Conservation (phyloP, 2,888 invertebrate species). For the Coelinius sp. region DNA sequence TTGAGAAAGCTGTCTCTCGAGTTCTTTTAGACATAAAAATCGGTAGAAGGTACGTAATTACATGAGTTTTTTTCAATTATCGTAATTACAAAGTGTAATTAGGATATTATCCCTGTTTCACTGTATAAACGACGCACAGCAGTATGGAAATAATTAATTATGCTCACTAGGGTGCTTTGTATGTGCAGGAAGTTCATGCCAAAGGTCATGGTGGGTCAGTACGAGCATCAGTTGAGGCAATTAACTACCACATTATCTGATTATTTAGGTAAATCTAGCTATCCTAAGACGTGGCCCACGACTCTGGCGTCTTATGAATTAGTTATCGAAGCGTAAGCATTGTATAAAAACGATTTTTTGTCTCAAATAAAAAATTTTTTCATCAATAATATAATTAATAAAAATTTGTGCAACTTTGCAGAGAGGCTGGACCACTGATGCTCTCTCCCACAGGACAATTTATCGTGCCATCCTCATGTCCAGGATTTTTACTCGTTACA, state of each 20-base stretch:
- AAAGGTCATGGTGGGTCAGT: constrained; percentile 88
- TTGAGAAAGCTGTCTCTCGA: constrained; percentile 87
- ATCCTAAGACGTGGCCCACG: constrained; percentile 82
- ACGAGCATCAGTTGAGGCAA: constrained; percentile 86
- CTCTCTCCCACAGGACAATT: constrained; percentile 94
- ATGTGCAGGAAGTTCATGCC: constrained; percentile 89
- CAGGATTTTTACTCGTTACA: constrained; percentile 86
- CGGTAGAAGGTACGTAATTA: constrained; percentile 78
- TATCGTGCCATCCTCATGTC: constrained; percentile 92
- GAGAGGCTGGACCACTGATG: constrained; percentile 94
- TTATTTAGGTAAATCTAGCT: constrained; percentile 77
- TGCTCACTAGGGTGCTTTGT: constrained; percentile 69
- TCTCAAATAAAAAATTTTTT: not conserved
- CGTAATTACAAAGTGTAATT: not conserved
- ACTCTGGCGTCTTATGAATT: constrained; percentile 83
- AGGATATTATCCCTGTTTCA: constrained; percentile 1
- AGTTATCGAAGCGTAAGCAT: constrained; percentile 88
- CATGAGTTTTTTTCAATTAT: not conserved
- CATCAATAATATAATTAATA: not conserved
- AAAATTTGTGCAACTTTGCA: constrained; percentile 63
- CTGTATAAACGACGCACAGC: constrained; percentile 32
- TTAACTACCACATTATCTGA: constrained; percentile 89
- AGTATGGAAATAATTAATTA: constrained; percentile 58
- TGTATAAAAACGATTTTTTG: not conserved
- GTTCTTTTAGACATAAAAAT: constrained; percentile 88